phyloP scores from a whole-genome alignment of 2,797 vertebrate species.

The Enteromius thamalakanensis region DNA sequence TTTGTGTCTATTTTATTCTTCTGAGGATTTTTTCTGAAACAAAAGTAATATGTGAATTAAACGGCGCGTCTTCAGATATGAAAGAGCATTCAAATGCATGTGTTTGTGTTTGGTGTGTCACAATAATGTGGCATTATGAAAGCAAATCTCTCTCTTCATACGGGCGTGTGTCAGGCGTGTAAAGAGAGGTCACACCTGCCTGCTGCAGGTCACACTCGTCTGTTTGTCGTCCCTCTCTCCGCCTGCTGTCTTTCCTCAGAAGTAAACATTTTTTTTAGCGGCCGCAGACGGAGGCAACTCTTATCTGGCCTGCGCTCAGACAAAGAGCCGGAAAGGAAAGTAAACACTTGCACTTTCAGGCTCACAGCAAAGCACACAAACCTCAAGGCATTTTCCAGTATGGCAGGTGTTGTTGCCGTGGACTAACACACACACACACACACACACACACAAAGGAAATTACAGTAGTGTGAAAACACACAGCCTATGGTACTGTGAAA shows the following conservation, averaged over 20 bases:
- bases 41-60: background rate
- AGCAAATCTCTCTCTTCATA: conserved; percentile 12
- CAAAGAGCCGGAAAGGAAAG: conserved; percentile 69
- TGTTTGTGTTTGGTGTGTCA: conserved; percentile 12
- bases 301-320: conserved; percentile 73
- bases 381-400: conserved; percentile 76
- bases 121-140: background rate
- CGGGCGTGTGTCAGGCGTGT: background rate
- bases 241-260: conserved; percentile 38
- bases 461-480: conserved; percentile 19
- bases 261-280: conserved; percentile 34
- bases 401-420: conserved; percentile 84
- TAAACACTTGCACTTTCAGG: conserved; percentile 72
- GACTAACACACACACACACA: conserved; percentile 54
- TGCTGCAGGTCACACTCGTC: conserved; percentile 20
- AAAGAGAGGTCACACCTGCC: conserved; percentile 41
- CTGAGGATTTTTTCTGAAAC: background rate
- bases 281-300: conserved; percentile 71
- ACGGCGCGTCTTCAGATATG: background rate
- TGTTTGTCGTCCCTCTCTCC: conserved; percentile 10
- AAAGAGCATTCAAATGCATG: conserved; percentile 6
- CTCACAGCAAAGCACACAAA: conserved; percentile 77
- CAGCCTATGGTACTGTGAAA: conserved; percentile 9
- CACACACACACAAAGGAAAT: conserved; percentile 46
- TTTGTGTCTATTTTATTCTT: background rate